phyloP scores from a whole-genome alignment of 2,888 invertebrate genomes.

The Drosophila greeni region DNA sequence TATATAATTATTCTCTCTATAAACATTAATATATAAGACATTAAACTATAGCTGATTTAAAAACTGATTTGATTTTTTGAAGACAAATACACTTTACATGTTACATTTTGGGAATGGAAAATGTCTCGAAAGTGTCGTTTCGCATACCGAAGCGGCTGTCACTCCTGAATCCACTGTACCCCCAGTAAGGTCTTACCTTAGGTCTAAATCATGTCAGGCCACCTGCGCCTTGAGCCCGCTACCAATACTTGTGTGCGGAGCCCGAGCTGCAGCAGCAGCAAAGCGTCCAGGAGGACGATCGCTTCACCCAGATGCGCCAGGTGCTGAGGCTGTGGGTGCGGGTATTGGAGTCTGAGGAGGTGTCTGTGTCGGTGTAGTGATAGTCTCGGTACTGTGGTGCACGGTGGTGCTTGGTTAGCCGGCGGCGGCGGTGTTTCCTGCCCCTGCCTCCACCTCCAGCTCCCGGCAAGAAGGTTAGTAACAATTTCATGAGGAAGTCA shows the following conservation, averaged over 20 bases:
- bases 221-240: constrained; percentile 46
- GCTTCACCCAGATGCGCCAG: constrained; percentile 26
- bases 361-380: constrained; percentile 48
- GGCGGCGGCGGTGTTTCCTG: constrained; percentile 41
- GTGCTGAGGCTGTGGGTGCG: constrained; percentile 27
- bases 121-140: not conserved
- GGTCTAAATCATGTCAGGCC: constrained; percentile 62
- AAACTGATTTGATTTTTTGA: not conserved
- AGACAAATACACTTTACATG: constrained; percentile 6
- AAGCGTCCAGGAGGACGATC: constrained; percentile 54
- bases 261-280: constrained; percentile 61
- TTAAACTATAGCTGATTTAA: not conserved
- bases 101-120: constrained; percentile 3
- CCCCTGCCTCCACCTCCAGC: constrained; percentile 45
- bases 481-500: constrained; percentile 72
- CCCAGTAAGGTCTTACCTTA: constrained; percentile 31
- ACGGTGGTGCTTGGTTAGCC: constrained; percentile 48
- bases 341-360: constrained; percentile 10
- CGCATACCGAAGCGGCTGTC: not conserved
- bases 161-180: constrained; percentile 15
- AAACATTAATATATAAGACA: not conserved
- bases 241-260: constrained; percentile 59
- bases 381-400: constrained; percentile 45
- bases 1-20: not conserved
- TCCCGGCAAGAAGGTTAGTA: constrained; percentile 73